phyloP scores from a whole-genome alignment of 1,140 invertebrate genomes.

The Laodelphax striatellus region DNA sequence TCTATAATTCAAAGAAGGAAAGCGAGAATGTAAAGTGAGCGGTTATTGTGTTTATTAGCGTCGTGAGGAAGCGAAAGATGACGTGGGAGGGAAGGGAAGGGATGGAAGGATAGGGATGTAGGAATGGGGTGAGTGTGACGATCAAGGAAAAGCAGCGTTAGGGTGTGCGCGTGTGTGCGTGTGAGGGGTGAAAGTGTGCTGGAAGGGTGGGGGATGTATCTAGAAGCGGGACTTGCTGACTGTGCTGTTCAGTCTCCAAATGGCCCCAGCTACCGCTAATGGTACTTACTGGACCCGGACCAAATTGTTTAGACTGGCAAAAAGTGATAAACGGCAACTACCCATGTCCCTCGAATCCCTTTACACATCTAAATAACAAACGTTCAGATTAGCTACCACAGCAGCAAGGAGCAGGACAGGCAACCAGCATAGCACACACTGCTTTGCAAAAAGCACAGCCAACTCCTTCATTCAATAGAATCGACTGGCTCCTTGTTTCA shows the following conservation, averaged over 20 bases:
- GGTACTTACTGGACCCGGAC: conserved; percentile 3
- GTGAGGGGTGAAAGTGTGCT: too few species aligned
- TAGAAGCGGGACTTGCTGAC: background rate
- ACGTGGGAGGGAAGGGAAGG: background rate
- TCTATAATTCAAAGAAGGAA: too few species aligned
- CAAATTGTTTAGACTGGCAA: conserved; percentile 3
- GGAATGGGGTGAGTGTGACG: background rate
- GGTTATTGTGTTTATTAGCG: conserved; percentile 2
- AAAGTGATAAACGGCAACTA: conserved; percentile 1
- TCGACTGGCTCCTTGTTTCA: too few species aligned
- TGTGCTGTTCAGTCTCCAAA: background rate
- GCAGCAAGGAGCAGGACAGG: background rate
- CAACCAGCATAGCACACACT: too few species aligned
- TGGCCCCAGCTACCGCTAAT: conserved; percentile 1
- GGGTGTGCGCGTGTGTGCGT: too few species aligned
- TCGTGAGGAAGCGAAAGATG: background rate
- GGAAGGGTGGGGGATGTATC: background rate
- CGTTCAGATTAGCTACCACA: background rate
- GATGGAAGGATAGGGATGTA: background rate
- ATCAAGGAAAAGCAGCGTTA: too few species aligned
- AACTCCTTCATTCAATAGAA: too few species aligned
- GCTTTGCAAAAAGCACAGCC: too few species aligned
- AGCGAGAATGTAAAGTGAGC: background rate
- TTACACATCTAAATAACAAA: conserved; percentile 4
- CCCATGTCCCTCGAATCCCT: conserved; percentile 1